Percentiles rank a stretch among this genome's conserved stretches.
These are phyloP conservation scores for Drosophila nr. medialis DNA, from an alignment of 2,888 invertebrate species.

Conservation along the genomic window DNA sequence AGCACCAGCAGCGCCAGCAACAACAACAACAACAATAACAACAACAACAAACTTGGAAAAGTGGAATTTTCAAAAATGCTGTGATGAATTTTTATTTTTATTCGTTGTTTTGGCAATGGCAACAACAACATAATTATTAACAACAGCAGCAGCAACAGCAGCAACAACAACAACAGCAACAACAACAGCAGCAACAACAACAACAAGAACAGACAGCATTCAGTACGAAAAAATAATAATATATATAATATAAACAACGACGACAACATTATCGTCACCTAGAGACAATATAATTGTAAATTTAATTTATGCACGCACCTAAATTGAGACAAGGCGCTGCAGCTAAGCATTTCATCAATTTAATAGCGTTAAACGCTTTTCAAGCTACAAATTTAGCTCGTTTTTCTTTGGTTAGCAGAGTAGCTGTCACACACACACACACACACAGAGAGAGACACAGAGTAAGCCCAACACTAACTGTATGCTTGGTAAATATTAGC, in stretches of 20 bases:
- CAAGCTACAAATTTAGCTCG: constrained; percentile 19
- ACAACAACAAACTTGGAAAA: constrained; percentile 67
- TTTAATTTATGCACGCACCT: constrained; percentile 68
- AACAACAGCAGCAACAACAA: no score
- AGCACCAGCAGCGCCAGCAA: constrained; percentile 1
- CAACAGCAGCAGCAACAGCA: constrained; percentile 34
- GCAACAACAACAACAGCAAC: constrained; percentile 55
- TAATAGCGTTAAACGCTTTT: constrained; percentile 6
- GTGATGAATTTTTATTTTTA: constrained; percentile 45
- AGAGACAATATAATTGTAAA: constrained; percentile 77
- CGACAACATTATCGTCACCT: constrained; percentile 80
- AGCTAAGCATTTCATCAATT: background rate
- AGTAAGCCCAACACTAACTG: no score
- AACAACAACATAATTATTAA: constrained; percentile 74
- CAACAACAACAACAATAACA: constrained; percentile 15
- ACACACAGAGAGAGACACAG: background rate
- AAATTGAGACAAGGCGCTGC: constrained; percentile 42
- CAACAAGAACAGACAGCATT: constrained; percentile 8
- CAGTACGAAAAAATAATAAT: constrained; percentile 41
- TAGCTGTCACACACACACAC: constrained; percentile 7
- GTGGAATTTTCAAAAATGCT: constrained; percentile 73
- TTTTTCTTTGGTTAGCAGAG: constrained; percentile 11
- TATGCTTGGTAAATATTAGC: constrained; percentile 10
- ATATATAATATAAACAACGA: constrained; percentile 51
- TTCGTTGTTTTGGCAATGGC: constrained; percentile 33